Conservation (phyloP, 2,888 invertebrate species). For the Sympetrum striolatum region DNA sequence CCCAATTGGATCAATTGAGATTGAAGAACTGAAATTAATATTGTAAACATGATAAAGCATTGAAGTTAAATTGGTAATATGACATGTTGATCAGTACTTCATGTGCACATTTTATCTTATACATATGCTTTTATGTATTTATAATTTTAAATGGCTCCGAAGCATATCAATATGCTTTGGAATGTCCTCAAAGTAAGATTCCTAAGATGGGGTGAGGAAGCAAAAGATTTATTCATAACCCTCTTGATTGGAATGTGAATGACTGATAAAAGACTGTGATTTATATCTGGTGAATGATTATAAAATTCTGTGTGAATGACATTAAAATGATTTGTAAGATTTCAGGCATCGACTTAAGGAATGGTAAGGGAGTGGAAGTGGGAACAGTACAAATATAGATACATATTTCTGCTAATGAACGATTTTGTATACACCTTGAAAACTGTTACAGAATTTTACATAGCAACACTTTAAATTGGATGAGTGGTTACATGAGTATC, state of each 20-base stretch:
- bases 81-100: conserved; percentile 1
- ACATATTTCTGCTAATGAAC: conserved; percentile 36
- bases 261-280: conserved; percentile 40
- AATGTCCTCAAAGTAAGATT: conserved; percentile 7
- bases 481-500: neutral
- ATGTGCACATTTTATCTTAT: conserved; percentile 17
- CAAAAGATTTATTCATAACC: conserved; percentile 18
- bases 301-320: conserved; percentile 16
- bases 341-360: conserved; percentile 31
- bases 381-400: conserved; percentile 28
- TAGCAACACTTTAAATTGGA: conserved; percentile 21
- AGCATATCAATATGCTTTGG: conserved; percentile 26
- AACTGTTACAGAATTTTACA: conserved; percentile 2
- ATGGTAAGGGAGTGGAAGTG: conserved; percentile 38
- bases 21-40: neutral
- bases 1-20: neutral
- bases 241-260: conserved; percentile 37
- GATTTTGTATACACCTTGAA: conserved; percentile 31
- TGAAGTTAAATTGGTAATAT: conserved; percentile 19
- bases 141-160: conserved; percentile 26
- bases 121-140: conserved; percentile 30
- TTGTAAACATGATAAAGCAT: conserved; percentile 6
- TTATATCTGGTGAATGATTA: conserved; percentile 32
- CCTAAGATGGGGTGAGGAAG: conserved; percentile 14
- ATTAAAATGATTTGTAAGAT: neutral